A percentile compares a stretch with the other conserved stretches of the same genome.
Conservation (phyloP, 2,797 vertebrate species). For the Enteromius anoplus region DNA sequence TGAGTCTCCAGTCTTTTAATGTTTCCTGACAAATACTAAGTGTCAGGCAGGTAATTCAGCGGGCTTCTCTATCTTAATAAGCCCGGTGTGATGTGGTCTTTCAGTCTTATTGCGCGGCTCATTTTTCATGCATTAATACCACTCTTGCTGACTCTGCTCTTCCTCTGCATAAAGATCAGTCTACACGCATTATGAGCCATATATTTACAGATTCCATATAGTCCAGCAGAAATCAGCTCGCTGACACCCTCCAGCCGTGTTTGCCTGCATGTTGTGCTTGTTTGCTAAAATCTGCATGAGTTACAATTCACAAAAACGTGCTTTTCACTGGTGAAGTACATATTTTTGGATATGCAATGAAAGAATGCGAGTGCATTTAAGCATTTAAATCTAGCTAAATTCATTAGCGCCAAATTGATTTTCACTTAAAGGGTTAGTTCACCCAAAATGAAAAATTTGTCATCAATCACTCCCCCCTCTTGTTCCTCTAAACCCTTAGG, state of each 20-base stretch:
- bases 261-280: conserved; percentile 3
- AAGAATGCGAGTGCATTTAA: neutral
- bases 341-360: neutral
- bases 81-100: conserved; percentile 75
- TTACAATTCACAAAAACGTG: neutral
- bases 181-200: conserved; percentile 80
- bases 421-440: no score
- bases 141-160: conserved; percentile 79
- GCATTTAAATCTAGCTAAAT: neutral
- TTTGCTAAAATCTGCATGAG: conserved; percentile 23
- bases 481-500: no score
- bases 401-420: neutral
- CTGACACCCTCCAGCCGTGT: conserved; percentile 42
- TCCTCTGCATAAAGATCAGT: conserved; percentile 79
- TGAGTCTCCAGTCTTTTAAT: conserved; percentile 50
- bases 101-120: conserved; percentile 79
- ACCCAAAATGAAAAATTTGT: no score
- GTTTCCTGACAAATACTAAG: conserved; percentile 53
- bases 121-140: conserved; percentile 84
- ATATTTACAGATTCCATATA: conserved; percentile 81
- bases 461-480: no score
- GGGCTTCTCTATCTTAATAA: conserved; percentile 83
- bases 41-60: conserved; percentile 67
- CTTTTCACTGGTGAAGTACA: neutral
- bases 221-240: conserved; percentile 40